phyloP scores from a whole-genome alignment of 2,888 invertebrate genomes.

The Pyrgus malvae region DNA sequence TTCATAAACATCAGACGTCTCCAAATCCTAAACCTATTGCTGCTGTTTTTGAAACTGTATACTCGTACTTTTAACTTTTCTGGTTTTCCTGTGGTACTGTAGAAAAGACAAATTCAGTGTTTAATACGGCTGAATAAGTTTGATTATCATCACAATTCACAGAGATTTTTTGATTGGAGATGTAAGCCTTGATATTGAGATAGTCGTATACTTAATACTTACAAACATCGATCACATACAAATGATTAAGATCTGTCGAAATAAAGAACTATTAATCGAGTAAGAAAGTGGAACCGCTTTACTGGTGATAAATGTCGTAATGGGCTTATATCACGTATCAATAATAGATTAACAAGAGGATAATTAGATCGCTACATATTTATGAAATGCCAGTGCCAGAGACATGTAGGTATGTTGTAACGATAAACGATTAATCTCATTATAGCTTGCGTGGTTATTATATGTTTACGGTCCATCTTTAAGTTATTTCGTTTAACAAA shows the following conservation, averaged over 20 bases:
- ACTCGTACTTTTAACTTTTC: too few species aligned
- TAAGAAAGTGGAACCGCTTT: slow-evolving; percentile 23
- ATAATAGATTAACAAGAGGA: slow-evolving; percentile 1
- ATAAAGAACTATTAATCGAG: slow-evolving; percentile 8
- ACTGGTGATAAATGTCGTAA: slow-evolving; percentile 10
- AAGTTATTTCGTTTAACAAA: too few species aligned
- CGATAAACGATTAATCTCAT: background rate
- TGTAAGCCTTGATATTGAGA: background rate
- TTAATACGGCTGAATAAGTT: too few species aligned
- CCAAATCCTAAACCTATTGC: too few species aligned
- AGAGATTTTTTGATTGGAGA: background rate
- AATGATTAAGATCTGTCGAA: slow-evolving; percentile 3
- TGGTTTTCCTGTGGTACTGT: too few species aligned
- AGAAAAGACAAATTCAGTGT: too few species aligned
- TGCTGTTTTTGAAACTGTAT: too few species aligned
- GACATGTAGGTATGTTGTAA: background rate
- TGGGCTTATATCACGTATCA: slow-evolving; percentile 12
- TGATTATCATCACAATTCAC: too few species aligned
- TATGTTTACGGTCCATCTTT: too few species aligned
- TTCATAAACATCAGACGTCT: too few species aligned
- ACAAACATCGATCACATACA: too few species aligned
- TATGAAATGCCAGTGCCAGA: slow-evolving; percentile 3
- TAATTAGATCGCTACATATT: background rate
- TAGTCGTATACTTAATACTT: too few species aligned
- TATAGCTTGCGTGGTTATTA: background rate